Base-by-base conservation (phyloP, 2,797 vertebrate species). In the Apodemus agrarius region DNA sequence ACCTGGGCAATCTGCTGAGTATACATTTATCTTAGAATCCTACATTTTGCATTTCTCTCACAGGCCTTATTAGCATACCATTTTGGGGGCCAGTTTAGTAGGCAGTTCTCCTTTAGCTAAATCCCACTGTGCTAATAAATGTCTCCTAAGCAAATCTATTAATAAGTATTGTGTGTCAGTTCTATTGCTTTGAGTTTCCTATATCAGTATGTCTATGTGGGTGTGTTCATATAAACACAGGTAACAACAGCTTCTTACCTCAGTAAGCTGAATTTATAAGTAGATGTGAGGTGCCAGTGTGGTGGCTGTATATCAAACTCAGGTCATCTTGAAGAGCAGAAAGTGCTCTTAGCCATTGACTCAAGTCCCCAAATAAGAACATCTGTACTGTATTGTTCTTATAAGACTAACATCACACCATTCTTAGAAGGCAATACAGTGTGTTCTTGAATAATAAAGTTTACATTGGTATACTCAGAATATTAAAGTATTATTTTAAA, bases 401-500 rank as follows among this genome's bases (percentile, higher is more conserved):
- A 12, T 75, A 74, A 79, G 13, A 91, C 86, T 89, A 94, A 22
- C 7, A 17, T 84, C 43, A 81, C 7, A 0, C n/a, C 21, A 4
- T 6, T 76, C 85, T 89, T 43, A 49, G 46, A 40, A 89, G 7
- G 74, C 4, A 11, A 26, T 40, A 12, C 74, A 6, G n/a, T 84
- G 13, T 34, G 4, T 75, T 7, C 46, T 90, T 93, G 63, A 76
- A 34, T 65, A 54, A 94, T 92, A 69, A 78, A 49, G 21, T 37
- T 79, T 90, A 74, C 37, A 91, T 91, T 59, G 80, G 61, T 22
- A 67, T 57, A 63, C 1, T 52, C 4, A 74, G 12, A 37, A 13
- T 40, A 31, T 97, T 46, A 74, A 52, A 61, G 61, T 65, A 49
- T 59, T 79, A 82, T 54, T 76, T 93, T 93, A 59, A 83, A 69